Conservation (phyloP, 2,113 vertebrate genomes). For the Dipodomys ordii region DNA sequence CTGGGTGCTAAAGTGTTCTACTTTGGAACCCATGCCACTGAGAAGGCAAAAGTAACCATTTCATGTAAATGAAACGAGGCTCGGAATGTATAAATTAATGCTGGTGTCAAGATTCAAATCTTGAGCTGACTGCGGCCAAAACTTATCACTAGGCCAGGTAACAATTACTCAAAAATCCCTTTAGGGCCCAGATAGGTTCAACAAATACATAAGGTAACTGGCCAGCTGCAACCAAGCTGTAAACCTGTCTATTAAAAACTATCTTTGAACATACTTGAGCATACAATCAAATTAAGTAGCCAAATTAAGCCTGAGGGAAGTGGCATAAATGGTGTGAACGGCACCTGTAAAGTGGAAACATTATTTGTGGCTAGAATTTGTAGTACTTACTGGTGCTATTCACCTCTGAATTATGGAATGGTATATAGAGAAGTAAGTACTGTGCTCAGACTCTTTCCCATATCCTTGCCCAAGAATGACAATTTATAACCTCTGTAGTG, state of each 20-base stretch:
- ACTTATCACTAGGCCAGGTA: background rate
- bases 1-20: background rate
- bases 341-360: background rate
- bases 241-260: constrained; percentile 3
- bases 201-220: background rate
- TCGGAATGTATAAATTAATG: background rate
- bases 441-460: background rate
- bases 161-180: background rate
- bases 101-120: background rate
- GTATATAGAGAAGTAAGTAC: background rate
- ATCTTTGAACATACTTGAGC: background rate
- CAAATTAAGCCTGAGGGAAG: background rate
- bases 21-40: background rate
- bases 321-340: background rate
- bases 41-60: background rate
- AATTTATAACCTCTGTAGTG: background rate
- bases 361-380: background rate
- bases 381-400: background rate
- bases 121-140: background rate
- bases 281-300: background rate
- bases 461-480: background rate
- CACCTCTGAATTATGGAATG: background rate
- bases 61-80: constrained; percentile 3
- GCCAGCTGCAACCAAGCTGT: background rate
- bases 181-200: background rate